Evolutionary conservation across 1,140 invertebrate genomes (phyloP).

Genomic region (Telenomus remus): DNA sequence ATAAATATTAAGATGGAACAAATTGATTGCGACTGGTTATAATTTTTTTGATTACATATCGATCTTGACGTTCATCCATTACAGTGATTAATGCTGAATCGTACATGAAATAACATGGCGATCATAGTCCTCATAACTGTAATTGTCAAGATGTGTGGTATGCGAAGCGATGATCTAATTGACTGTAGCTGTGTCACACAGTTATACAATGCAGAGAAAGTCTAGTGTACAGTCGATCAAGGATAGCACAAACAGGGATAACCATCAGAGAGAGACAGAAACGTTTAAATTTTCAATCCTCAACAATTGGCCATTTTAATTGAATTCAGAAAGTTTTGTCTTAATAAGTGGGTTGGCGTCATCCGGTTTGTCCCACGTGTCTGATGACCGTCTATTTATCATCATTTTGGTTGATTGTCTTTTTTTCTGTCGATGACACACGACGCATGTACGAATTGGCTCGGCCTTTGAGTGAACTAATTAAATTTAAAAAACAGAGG

Average conservation of each 20-base stretch:
- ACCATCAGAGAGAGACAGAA: slow-evolving; percentile 25
- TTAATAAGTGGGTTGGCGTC: background rate
- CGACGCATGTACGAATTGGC: too few species aligned
- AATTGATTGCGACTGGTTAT: too few species aligned
- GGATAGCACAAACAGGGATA: slow-evolving; percentile 48
- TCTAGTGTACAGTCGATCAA: slow-evolving; percentile 50
- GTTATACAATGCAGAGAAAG: slow-evolving; percentile 48
- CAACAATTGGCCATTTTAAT: slow-evolving; percentile 16
- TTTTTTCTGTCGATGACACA: too few species aligned
- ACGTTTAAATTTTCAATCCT: slow-evolving; percentile 4
- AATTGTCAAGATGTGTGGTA: slow-evolving; percentile 1
- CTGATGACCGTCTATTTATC: too few species aligned
- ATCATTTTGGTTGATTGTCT: too few species aligned
- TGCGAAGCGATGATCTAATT: slow-evolving; percentile 52
- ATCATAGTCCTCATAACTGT: slow-evolving; percentile 1
- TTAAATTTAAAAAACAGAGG: too few species aligned
- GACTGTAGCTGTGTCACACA: slow-evolving; percentile 14
- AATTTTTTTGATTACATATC: too few species aligned
- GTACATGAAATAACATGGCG: slow-evolving; percentile 5
- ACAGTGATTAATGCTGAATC: slow-evolving; percentile 9
- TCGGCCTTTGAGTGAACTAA: too few species aligned
- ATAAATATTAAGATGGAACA: too few species aligned
- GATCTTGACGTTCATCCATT: background rate
- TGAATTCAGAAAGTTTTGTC: slow-evolving; percentile 9
- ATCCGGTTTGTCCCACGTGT: slow-evolving; percentile 1